A percentile compares a stretch with the other conserved stretches of the same genome.
Conservation (phyloP, 2,888 invertebrate species). For the Drosophila nigritarsus region DNA sequence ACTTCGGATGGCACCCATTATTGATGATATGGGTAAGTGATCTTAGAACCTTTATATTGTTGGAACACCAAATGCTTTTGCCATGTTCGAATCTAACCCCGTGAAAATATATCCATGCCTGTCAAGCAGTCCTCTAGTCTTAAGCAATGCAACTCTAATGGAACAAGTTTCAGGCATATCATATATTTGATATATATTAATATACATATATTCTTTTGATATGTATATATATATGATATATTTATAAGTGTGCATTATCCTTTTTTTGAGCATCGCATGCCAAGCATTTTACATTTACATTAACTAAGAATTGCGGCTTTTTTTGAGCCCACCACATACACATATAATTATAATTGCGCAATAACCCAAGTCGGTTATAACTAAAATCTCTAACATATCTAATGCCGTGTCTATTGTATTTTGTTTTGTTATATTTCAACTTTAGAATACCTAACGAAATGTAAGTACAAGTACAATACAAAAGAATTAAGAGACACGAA, state of each 20-base stretch:
- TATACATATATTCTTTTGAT: neutral
- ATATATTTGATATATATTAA: conserved; percentile 7
- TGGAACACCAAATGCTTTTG: conserved; percentile 44
- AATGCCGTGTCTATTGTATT: conserved; percentile 70
- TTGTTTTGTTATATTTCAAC: conserved; percentile 69
- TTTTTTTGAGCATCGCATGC: conserved; percentile 43
- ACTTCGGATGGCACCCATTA: conserved; percentile 96
- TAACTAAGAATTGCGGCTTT: neutral
- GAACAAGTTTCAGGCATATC: conserved; percentile 65
- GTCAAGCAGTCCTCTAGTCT: conserved; percentile 53
- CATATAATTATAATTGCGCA: neutral
- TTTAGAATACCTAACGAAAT: conserved; percentile 71
- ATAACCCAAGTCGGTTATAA: conserved; percentile 11
- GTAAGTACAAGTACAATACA: conserved; percentile 65
- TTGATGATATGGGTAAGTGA: conserved; percentile 97
- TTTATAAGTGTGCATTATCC: conserved; percentile 51
- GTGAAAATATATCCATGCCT: conserved; percentile 43
- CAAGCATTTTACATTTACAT: conserved; percentile 59
- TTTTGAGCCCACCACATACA: conserved; percentile 1
- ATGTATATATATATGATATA: conserved; percentile 11
- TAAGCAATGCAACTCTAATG: conserved; percentile 62
- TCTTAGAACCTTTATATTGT: neutral
- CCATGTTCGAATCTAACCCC: conserved; percentile 13
- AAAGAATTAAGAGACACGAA: conserved; percentile 2
- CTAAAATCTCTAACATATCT: conserved; percentile 45